Evolutionary conservation across 1,140 invertebrate species (phyloP), one percentile per base, ranked within the genome.

Genomic region (Cydia amplana): DNA sequence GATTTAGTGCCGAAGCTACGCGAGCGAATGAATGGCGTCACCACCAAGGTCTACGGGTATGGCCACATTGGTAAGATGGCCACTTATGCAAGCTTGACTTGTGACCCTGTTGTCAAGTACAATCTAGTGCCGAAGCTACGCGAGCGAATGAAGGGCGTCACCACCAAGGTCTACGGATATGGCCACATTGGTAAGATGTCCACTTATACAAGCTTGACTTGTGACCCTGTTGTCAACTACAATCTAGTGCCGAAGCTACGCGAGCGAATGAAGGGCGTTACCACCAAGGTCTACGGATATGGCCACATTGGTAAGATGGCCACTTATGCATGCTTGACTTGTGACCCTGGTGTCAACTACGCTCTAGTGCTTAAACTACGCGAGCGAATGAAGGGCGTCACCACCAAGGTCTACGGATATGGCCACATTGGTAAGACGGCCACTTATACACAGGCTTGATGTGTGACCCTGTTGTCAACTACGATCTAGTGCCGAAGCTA

Each of bases 81-180:
- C 99, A 98, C 91, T 95, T 97, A 25, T 99, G 98, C 89, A 99
- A 99, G 88, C 99, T 99, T 90, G 99, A 99, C 88, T 94, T 99
- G 1, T 99, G 87, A 99, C 75, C 98, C 98, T 0, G 86, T 97
- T 16, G 88, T 94, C 6, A 85, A 98, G 88, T 99, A 99, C 87
- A 93, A 95, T 28, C 93, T 99, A 20, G 96, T 99, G 12, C 93
- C 95, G 46, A 94, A 95, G 5, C 94, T 99, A 84, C 93, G 94
- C 25, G 92, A 96, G 78, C 94, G 95, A 65, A 82, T 98, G 14
- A 94, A 94, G 0, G 85, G 93, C 65, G 91, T 94, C 64, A 93
- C 95, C 2, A 93, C 93, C 9, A 93, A 95, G 36, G 95, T 98
- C 40, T 96, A 95, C 77, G 98, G 97, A 18, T 99, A 98, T 88